These are phyloP conservation scores for Fulmarus glacialis DNA, from an alignment of 2,113 vertebrate species.

Conservation along the genomic window DNA sequence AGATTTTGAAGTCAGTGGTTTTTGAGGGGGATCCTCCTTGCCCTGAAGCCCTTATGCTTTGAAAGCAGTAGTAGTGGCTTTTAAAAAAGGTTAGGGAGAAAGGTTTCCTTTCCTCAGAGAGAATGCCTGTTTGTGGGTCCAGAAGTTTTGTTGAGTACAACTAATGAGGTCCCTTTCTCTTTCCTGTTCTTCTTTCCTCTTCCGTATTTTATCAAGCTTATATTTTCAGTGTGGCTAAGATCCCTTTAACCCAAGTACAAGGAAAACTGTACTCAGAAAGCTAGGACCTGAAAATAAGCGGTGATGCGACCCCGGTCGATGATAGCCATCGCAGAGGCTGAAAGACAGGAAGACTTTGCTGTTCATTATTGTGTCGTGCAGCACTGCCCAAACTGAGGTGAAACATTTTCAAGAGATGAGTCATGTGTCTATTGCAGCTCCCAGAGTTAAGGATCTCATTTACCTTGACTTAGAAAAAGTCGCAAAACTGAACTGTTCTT, in stretches of 20 bases:
- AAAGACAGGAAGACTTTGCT: background rate
- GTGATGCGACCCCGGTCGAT: background rate
- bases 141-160: background rate
- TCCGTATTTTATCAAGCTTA: background rate
- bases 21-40: background rate
- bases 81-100: background rate
- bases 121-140: background rate
- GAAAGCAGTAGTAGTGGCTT: background rate
- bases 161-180: background rate
- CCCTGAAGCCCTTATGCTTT: background rate
- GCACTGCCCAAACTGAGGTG: background rate
- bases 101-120: background rate
- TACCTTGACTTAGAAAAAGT: background rate
- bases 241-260: background rate
- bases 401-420: background rate
- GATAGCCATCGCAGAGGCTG: background rate
- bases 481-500: background rate
- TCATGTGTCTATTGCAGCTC: background rate
- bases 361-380: background rate
- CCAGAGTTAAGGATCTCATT: background rate
- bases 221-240: background rate
- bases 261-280: background rate
- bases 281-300: background rate
- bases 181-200: background rate
- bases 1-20: background rate